Evolutionary conservation across 2,797 vertebrate genomes (phyloP).

Genomic region (Falco peregrinus): DNA sequence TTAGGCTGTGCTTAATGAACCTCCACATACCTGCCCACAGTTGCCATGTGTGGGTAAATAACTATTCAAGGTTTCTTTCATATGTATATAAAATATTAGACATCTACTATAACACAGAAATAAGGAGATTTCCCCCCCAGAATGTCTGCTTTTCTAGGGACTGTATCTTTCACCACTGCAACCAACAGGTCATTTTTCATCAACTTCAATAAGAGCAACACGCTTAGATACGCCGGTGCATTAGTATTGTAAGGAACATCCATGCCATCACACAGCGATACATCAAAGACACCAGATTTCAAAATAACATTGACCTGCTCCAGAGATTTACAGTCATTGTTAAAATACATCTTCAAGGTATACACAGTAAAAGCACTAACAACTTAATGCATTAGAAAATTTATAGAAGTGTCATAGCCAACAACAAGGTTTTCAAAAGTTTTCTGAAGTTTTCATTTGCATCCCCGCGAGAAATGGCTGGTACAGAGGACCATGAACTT

Average conservation of each 20-base stretch:
- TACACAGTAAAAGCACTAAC: background rate
- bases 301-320: background rate
- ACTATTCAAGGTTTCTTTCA: background rate
- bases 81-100: too few relatives aligned
- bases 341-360: background rate
- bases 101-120: background rate
- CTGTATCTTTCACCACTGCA: background rate
- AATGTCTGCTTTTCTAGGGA: background rate
- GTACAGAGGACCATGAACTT: background rate
- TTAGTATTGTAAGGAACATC: background rate
- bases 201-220: background rate
- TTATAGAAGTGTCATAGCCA: background rate
- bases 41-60: background rate
- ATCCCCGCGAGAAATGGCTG: background rate
- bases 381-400: background rate
- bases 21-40: background rate
- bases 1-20: background rate
- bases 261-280: background rate
- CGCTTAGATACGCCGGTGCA: background rate
- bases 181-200: background rate
- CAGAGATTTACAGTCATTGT: background rate
- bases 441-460: background rate
- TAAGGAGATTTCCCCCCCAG: background rate
- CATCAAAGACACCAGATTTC: background rate
- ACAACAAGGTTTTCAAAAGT: background rate